phyloP scores from a whole-genome alignment of 2,797 vertebrate genomes.

The Denticeps clupeoides region DNA sequence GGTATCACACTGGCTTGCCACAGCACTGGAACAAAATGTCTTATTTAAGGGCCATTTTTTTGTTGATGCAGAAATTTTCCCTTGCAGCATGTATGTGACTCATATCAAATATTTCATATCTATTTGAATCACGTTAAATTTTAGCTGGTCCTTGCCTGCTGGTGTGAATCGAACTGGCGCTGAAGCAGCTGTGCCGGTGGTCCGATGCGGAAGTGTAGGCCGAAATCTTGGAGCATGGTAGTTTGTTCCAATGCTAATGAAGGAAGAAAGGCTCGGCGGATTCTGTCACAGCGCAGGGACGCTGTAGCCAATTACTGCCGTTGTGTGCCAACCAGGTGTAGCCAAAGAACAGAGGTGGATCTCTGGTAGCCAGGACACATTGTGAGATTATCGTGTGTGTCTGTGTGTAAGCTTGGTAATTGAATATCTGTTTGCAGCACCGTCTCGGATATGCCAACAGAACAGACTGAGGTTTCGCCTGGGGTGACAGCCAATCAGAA shows the following conservation, averaged over 20 bases:
- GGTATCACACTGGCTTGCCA: background rate
- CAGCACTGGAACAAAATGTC: background rate
- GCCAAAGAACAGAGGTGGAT: slow-evolving; percentile 25
- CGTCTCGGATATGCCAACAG: background rate
- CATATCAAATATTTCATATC: too few species aligned
- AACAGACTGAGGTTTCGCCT: background rate
- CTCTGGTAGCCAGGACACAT: slow-evolving; percentile 31
- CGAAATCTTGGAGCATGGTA: background rate
- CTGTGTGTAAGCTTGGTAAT: background rate
- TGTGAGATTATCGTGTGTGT: slow-evolving; percentile 11
- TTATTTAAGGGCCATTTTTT: too few species aligned
- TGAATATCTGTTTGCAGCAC: background rate
- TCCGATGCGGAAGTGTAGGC: background rate
- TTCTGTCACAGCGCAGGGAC: slow-evolving; percentile 48
- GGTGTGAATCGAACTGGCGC: too few species aligned
- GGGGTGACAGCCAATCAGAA: background rate
- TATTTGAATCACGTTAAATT: too few species aligned
- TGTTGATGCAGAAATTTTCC: too few species aligned
- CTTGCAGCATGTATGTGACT: too few species aligned
- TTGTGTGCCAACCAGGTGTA: slow-evolving; percentile 21
- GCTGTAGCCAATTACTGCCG: slow-evolving; percentile 54
- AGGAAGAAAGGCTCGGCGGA: slow-evolving; percentile 42
- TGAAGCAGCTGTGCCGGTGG: background rate
- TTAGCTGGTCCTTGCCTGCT: too few species aligned
- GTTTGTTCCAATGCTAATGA: slow-evolving; percentile 47